Percentiles rank a stretch among this genome's conserved stretches.
Conservation (phyloP, 35 echinoderm and acorn worm genomes). For the Heliocidaris erythrogramma region DNA sequence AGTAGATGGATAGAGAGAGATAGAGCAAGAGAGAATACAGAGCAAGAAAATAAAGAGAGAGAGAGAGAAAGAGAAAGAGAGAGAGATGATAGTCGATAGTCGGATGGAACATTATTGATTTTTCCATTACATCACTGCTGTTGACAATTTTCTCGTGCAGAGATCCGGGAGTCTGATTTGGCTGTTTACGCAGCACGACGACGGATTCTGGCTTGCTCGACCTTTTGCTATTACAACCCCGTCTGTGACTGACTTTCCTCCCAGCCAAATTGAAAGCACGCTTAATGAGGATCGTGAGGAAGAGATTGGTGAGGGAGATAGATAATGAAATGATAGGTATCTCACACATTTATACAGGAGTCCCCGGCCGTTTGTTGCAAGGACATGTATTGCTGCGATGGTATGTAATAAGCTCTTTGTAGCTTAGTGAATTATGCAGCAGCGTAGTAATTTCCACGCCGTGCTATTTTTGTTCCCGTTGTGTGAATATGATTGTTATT, state of each 20-base stretch:
- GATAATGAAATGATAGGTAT: not conserved
- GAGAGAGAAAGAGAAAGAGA: not conserved
- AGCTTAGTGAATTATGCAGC: not conserved
- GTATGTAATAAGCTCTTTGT: conserved; percentile 11
- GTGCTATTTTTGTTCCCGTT: not conserved
- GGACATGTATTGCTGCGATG: not conserved
- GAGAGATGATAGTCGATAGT: not conserved
- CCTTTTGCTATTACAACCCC: not conserved
- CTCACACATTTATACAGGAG: not conserved
- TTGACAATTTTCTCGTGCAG: not conserved
- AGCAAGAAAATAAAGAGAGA: not conserved
- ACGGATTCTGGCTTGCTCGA: not conserved
- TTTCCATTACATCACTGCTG: conserved; percentile 1
- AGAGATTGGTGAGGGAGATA: not conserved
- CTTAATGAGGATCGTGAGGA: not conserved
- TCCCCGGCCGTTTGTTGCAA: not conserved
- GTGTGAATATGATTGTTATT: not conserved
- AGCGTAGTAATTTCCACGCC: not conserved
- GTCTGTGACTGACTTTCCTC: not conserved
- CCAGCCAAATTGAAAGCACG: not conserved
- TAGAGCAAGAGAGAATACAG: no score
- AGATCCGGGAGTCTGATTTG: not conserved
- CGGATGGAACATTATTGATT: not conserved
- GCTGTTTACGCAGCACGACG: not conserved
- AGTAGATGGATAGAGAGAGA: no score